Conservation (phyloP, 2,888 invertebrate species). For the Pristionchus exspectatus region DNA sequence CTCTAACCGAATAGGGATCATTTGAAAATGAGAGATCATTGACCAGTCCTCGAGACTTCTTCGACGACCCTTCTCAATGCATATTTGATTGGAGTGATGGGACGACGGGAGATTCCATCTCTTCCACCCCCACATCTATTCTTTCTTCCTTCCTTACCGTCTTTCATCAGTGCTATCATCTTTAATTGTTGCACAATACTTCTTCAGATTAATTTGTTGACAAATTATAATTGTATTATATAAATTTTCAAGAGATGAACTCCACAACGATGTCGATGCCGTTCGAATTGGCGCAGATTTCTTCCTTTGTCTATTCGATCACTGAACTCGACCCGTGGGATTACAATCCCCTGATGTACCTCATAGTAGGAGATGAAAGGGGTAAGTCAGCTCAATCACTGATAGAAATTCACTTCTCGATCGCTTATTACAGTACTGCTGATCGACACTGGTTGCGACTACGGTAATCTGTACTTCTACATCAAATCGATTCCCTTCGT, state of each 20-base stretch:
- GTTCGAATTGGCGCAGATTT: constrained; percentile 53
- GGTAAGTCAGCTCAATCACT: neutral
- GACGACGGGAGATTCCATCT: neutral
- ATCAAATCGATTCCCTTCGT: constrained; percentile 62
- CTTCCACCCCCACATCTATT: neutral
- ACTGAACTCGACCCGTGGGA: constrained; percentile 64
- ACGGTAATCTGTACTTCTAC: constrained; percentile 68
- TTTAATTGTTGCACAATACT: neutral
- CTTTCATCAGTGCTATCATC: neutral
- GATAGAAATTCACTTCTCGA: neutral
- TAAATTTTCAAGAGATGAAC: neutral
- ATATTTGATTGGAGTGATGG: neutral
- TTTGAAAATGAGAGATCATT: neutral
- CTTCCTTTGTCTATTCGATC: constrained; percentile 64
- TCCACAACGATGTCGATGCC: constrained; percentile 52
- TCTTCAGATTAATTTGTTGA: too few relatives aligned
- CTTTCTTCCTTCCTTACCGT: neutral
- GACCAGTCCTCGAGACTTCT: neutral
- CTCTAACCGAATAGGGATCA: neutral
- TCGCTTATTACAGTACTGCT: constrained; percentile 60
- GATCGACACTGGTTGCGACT: constrained; percentile 70
- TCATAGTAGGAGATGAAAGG: constrained; percentile 61
- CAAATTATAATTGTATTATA: too few relatives aligned
- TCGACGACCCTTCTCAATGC: neutral
- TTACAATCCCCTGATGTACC: constrained; percentile 63